Conservation (phyloP, 2,888 invertebrate genomes). For the Metacarcinus magister region DNA sequence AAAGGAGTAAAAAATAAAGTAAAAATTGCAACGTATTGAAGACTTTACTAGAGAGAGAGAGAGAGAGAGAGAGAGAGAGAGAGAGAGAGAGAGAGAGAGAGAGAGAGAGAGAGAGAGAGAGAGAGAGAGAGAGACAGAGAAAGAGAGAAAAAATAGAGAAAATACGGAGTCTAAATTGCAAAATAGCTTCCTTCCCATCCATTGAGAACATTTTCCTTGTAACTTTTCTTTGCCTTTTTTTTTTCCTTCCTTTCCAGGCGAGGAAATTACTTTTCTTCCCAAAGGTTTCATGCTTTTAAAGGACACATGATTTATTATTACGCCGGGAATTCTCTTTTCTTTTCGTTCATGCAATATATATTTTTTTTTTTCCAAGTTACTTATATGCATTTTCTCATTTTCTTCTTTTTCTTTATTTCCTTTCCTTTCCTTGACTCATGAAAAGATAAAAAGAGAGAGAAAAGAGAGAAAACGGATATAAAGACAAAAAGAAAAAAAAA, state of each 20-base stretch:
- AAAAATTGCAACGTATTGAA: constrained; percentile 3
- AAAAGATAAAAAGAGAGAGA: background rate
- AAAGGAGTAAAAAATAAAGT: background rate
- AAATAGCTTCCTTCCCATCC: background rate
- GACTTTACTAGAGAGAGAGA: background rate
- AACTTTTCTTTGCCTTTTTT: background rate
- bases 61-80: constrained; percentile 27
- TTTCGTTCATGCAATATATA: too few relatives aligned
- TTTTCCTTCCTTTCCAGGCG: background rate
- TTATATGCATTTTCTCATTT: background rate
- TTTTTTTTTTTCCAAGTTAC: background rate
- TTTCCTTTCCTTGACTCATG: background rate
- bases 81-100: constrained; percentile 34
- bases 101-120: constrained; percentile 33
- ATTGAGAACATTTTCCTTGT: background rate
- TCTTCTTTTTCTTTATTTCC: background rate
- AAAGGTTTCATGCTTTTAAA: background rate
- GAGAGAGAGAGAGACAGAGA: too few relatives aligned
- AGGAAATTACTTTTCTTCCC: background rate
- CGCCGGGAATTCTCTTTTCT: background rate
- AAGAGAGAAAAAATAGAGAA: too few relatives aligned
- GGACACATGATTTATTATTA: background rate
- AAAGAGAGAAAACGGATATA: background rate
- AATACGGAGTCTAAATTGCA: background rate
- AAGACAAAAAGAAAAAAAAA: background rate